Base-by-base conservation (phyloP, 2,888 invertebrate genomes). In the Lamellibrachia columna region DNA sequence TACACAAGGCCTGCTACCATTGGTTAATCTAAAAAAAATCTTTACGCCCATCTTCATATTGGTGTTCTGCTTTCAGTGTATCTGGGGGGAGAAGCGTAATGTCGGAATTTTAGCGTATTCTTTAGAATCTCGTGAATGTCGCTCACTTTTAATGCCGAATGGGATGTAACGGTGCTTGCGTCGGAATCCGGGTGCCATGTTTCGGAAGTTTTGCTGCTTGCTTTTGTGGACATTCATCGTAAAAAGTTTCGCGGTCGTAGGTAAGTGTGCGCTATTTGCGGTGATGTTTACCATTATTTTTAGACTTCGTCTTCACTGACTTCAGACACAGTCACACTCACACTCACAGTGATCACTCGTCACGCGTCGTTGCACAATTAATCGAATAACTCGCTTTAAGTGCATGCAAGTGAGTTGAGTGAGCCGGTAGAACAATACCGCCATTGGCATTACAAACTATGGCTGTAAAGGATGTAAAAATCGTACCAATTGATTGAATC, bases 101-200 rank as follows among this genome's bases (percentile, higher is more conserved):
- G 75, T 75, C n/a, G 75, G 75, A 75, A 75, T 75, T 75, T 75
- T 75, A 75, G 75, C 75, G 75, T 75, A 75, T 75, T 75, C 75
- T 75, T 75, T 75, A 75, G 75, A 75, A 75, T 75, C 75, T 75
- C 75, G 75, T 75, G 75, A 75, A 75, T 75, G 75, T 75, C 75
- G 75, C 75, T 75, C 75, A 75, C 75, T 75, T 75, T 75, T 75
- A 75, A 75, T 75, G 75, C 75, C 75, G 75, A 75, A 75, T 75
- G 75, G 75, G 75, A 75, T 75, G n/a, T 75, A 75, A 75, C 75
- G 75, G 75, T 75, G 75, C 75, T n/a, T 15, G 75, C 75, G 75
- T 75, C 75, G 75, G 75, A 75, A 75, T 75, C 75, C 75, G 75
- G 75, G 75, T 75, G 75, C 22, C 75, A 75, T 75, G 75, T 75